Base-by-base conservation (phyloP, 2,113 vertebrate genomes). In the Melanocharis versteri region DNA sequence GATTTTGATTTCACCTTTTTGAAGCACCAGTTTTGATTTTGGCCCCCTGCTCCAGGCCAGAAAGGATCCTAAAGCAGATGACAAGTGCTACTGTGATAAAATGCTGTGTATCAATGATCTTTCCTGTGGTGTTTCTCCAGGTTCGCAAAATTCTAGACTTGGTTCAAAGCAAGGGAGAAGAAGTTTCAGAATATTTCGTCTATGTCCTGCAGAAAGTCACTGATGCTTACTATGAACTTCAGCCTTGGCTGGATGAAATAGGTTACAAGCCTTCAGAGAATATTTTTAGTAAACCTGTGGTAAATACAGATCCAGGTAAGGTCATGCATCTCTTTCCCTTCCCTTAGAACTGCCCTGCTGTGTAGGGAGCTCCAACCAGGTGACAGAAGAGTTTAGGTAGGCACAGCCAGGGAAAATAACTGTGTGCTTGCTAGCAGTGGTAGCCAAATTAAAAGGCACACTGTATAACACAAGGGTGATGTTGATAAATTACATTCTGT, bases 301-400 rank as follows among this genome's bases (percentile, higher is more conserved):
- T 98, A 33, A 99, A 99, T 97, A 99, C 98, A 8, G 99, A 99
- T 87, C 99, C 99, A 94, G 99, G 99, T 99, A 97, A 87, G 98
- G 48, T 53, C 57, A 23, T 62, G 13, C 18, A 21, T 50, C 47
- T 77, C 4, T 53, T 6, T 47, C 44, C 26, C 39, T 66, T 83
- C 24, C 47, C 24, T 58, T 57, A 62, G 54, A 64, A 48, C 28
- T 73, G 21, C 57, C 9, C 35, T 65, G 50, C 44, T 47, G 1
- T 22, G 19, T 16, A 33, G 54, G 75, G 71, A 71, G n/a, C 20
- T 91, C 73, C 53, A 54, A 17, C 21, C 31, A 54, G 42, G 37
- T 87, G 56, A 53, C 17, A 9, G 24, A 26, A 70, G 30, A 48
- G 26, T 50, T 42, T 19, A 77, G 69, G 35, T 23, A 78, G 45